Base-by-base conservation (phyloP, 2,797 vertebrate genomes). In the Clarias pachynema region DNA sequence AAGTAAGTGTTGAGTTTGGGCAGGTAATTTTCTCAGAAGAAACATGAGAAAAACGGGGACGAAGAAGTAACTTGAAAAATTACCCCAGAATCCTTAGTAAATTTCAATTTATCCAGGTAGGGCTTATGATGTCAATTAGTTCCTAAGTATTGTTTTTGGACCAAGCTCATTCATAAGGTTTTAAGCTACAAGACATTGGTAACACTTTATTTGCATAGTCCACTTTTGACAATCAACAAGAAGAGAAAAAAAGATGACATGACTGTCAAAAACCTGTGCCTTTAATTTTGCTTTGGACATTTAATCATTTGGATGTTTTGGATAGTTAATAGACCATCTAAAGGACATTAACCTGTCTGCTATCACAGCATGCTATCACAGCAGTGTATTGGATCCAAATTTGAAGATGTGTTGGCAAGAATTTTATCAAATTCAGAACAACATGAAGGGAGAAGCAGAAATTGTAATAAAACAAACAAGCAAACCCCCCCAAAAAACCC, bases 61-160 rank as follows among this genome's bases (percentile, higher is more conserved):
- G 18, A 59, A 29, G 26, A 22, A 18, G 56, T 24, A 60, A 31
- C 12, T 29, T 29, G 24, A 22, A 26, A 56, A 77, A 77, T 31
- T 0, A 37, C 5, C 10, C 12, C 56, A 37, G 75, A 29, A 78
- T 57, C 10, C 20, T 5, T 24, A 60, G 18, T 7, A 24, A 34
- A 34, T 37, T 24, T 14, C 57, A 3, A 24, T 31, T 56, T 5
- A 5, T 34, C 18, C 12, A 10, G 31, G 22, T 24, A 78, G 31
- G 20, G 31, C 20, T 59, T 78, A 37, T 60, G 20, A 78, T 78
- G 57, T 78, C 75, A 75, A 75, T 75, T 49, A 75, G 5, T 77
- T 9, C 18, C 5, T 2, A 53, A 53, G 2, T 16, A 14, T 49
- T 53, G 24, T 24, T 53, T 53, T 75, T 75, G 16, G 26, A 57